Base-by-base conservation (phyloP, 2,113 vertebrate genomes). In the Vimba vimba region DNA sequence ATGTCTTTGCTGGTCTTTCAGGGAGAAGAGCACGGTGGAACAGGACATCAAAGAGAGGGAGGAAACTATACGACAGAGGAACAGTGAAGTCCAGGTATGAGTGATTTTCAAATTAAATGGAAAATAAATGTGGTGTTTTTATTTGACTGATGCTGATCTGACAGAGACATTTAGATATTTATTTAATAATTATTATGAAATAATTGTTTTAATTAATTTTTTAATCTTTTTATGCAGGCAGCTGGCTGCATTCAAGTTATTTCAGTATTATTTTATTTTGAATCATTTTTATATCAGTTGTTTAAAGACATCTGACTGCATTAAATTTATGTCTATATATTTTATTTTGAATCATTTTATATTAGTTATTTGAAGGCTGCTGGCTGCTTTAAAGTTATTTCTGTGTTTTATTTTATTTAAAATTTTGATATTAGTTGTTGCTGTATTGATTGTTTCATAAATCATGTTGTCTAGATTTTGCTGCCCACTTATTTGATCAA, bases 41-140 rank as follows among this genome's bases (percentile, higher is more conserved):
- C 97, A 98, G 91, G 98, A 99, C 87, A 96, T 99, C 92, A 97
- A 96, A 90, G 98, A 99, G 91, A 98, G 97, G 85, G 98, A 99
- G 93, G 98, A 99, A 88, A 93, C 94, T 86, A 95, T 99, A 93
- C 95, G 96, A 88, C 95, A 97, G 92, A 96, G 96, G 90, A 97
- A 93, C 88, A 95, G 79, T 2, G 97, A 99, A 92, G 96, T 99
- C 27, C 97, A 99, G 97, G 98, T 99, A 95, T 92, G 92, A 84
- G 30, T 3, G 9, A 23, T 39, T 83, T 73, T 19, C 12, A 43
- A 73, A 23, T 15, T 10, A 12, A n/a, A 15, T 0, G 2, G 27
- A 60, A 43, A 73, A 25, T n/a, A 43, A n/a, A 69, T 50, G 9
- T 57, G 9, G 0, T 52, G 9, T 69, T 69, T 82, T 69, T 69